Evolutionary conservation across 2,113 vertebrate species (phyloP).

Genomic region (Rousettus leschenaultii): DNA sequence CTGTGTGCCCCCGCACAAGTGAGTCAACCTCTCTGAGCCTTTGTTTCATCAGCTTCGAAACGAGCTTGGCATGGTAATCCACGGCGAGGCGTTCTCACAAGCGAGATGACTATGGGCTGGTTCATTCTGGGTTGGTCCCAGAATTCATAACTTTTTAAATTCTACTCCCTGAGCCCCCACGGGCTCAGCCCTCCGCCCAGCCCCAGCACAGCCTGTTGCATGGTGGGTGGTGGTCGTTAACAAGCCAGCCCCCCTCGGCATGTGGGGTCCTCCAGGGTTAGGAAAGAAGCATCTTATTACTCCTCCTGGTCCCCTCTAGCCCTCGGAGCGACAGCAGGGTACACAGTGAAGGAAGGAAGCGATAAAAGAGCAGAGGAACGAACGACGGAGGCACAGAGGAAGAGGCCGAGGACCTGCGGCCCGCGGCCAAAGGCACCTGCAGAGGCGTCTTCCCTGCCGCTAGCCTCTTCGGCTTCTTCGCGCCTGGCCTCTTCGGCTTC

Average conservation of each 20-base stretch:
- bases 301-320: background rate
- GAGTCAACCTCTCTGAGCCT: background rate
- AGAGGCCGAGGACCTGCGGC: background rate
- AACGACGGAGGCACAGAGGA: background rate
- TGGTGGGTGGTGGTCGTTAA: too few species aligned
- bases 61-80: accelerated
- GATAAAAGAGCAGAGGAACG: background rate
- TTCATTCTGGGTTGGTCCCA: background rate
- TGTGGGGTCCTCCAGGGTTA: background rate
- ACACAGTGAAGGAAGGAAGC: too few species aligned
- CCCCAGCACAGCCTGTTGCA: accelerated
- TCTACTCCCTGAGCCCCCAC: accelerated
- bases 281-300: background rate
- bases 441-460: accelerated
- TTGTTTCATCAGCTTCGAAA: background rate
- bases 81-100: background rate
- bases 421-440: accelerated
- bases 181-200: background rate
- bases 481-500: accelerated
- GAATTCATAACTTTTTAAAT: too few species aligned
- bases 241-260: background rate
- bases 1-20: background rate
- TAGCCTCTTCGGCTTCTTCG: accelerated
- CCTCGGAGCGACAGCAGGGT: background rate
- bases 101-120: background rate